Base-by-base conservation (phyloP, 2,113 vertebrate genomes). In the Oncorhynchus gorbuscha region DNA sequence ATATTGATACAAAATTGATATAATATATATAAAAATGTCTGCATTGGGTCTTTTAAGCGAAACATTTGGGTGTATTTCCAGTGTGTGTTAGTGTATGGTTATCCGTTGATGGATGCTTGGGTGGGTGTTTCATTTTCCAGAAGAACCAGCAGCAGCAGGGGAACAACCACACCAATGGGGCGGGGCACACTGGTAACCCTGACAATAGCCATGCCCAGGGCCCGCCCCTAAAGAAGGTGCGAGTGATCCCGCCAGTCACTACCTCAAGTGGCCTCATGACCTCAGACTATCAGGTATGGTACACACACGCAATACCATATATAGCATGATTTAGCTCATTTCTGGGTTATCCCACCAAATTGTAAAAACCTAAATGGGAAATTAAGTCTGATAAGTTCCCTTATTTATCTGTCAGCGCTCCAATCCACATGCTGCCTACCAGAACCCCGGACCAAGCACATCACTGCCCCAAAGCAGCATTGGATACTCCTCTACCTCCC, bases 241-340 rank as follows among this genome's bases (percentile, higher is more conserved):
- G 98, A 92, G 98, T 99, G 92, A 97, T 97, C 92, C 97, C 97
- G 78, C 98, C 98, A 92, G 99, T 97, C 95, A 98, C 97, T 97
- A 99, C 98, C 97, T 99, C 98, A 97, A 95, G 98, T 94, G 98
- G 97, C 94, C 97, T 97, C 88, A 98, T 99, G 97, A 97, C 95
- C 96, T 98, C 97, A 95, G 97, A 99, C 94, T 99, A 99, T 97
- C 98, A 99, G 96, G 98, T 98, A 94, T 79, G 69, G 75, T 45
- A 45, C 9, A 45, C 39, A 45, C 39, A 45, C 39, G 39, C 39
- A 45, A 45, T 45, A 45, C 39, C 2, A 45, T 45, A 45, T 11
- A 11, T 2, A 45, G 39, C 9, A 45, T 45, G 39, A 45, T 45
- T 45, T 45, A 11, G 39, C 39, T 11, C 8, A 45, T 45, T 45